Percentiles rank a stretch among this genome's conserved stretches.
Conservation (phyloP, 1,140 invertebrate species). For the Drosophila sucinea region DNA sequence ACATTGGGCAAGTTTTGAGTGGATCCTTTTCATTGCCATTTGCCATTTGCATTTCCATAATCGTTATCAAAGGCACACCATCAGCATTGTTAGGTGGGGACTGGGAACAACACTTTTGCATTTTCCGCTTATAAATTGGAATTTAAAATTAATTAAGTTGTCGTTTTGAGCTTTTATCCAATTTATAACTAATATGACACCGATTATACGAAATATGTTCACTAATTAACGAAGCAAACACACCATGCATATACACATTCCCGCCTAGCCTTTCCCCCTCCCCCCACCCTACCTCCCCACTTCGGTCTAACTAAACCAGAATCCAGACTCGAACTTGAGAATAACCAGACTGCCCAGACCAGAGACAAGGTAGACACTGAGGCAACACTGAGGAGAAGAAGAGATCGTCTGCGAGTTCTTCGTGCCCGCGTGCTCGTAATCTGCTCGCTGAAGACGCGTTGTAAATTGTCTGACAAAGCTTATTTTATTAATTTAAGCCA, state of each 20-base stretch:
- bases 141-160: slow-evolving; percentile 83
- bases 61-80: slow-evolving; percentile 70
- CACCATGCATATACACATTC: slow-evolving; percentile 57
- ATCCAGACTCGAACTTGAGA: slow-evolving; percentile 3
- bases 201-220: slow-evolving; percentile 83
- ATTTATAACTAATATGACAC: slow-evolving; percentile 83
- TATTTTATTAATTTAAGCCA: slow-evolving; percentile 83
- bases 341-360: background rate
- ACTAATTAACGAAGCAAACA: slow-evolving; percentile 83
- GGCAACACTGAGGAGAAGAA: slow-evolving; percentile 48
- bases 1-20: slow-evolving; percentile 8
- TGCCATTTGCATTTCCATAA: slow-evolving; percentile 45
- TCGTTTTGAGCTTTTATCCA: slow-evolving; percentile 83
- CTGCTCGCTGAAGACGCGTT: slow-evolving; percentile 83
- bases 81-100: slow-evolving; percentile 39
- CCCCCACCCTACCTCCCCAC: slow-evolving; percentile 15
- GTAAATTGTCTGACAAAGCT: slow-evolving; percentile 83
- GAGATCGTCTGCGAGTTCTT: slow-evolving; percentile 15
- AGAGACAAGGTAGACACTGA: slow-evolving; percentile 61
- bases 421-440: slow-evolving; percentile 81
- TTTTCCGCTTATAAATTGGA: slow-evolving; percentile 78
- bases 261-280: slow-evolving; percentile 3
- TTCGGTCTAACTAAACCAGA: slow-evolving; percentile 45
- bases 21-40: background rate
- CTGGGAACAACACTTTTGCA: slow-evolving; percentile 20